Evolutionary conservation across 1,140 invertebrate species (phyloP), one percentile per base, ranked within the genome.

Genomic region (Brachionus plicatilis): DNA sequence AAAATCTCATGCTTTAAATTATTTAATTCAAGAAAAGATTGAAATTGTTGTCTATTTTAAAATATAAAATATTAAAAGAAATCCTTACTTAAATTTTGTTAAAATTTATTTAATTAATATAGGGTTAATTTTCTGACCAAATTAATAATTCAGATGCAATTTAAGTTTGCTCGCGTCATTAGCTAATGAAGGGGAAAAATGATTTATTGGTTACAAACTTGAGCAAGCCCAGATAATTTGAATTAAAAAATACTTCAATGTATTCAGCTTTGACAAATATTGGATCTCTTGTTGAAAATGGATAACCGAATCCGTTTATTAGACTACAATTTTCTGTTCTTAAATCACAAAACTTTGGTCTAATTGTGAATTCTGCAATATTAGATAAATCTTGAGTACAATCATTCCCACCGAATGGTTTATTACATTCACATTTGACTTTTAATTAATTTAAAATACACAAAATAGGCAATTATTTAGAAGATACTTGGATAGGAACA

Each of bases 221-320:
- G 0, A 37, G 33, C 5, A 37, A 37, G 6, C 33, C 5, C 6
- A 37, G 27, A 29, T 7, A 6, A 7, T 37, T 37, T 37, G 6
- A 7, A 37, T 6, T 37, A 53, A 76, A 24, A 43, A 27, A 37
- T 65, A 65, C 53, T 82, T 82, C 79, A 37, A 9, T 82, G 37
- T 27, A 68, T 45, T 60, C 53, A 41, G 65, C 3, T 65, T 68
- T 60, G 12, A 43, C 79, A 45, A 17, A 29, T 33, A 82, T 65
- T 65, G 33, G 33, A 60, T 82, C 53, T 29, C 41, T 60, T 65
- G 53, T 65, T 60, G 65, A 60, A 82, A 82, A 82, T 37, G 79
- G 79, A 20, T 65, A 68, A 2, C 79, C 79, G 17, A 65, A 82
- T 24, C n/a, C 79, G 6, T 82, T 66, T 3, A 82, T n/a, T 66